These are phyloP conservation scores for Drosophila pachea DNA, from an alignment of 1,140 invertebrate genomes.

Conservation along the genomic window DNA sequence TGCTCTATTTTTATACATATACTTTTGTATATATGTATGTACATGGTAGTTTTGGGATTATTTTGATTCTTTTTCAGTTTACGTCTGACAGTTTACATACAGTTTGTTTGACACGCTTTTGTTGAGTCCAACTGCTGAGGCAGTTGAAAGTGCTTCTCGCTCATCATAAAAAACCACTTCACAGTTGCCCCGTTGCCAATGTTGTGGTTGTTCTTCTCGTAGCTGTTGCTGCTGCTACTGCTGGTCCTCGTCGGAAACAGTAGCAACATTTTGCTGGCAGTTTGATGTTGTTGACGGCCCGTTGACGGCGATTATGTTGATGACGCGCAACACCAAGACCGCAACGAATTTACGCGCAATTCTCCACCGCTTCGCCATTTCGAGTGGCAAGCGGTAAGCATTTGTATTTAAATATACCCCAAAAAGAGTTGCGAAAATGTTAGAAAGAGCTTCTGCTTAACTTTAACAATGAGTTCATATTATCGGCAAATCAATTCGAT, in stretches of 20 bases:
- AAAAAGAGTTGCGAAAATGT: slow-evolving; percentile 44
- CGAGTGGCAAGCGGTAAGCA: slow-evolving; percentile 57
- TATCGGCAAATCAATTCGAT: too few relatives aligned
- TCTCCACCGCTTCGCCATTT: slow-evolving; percentile 58
- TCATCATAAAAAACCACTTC: slow-evolving; percentile 69
- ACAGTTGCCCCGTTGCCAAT: slow-evolving; percentile 52
- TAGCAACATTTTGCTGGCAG: slow-evolving; percentile 74
- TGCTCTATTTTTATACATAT: slow-evolving; percentile 9
- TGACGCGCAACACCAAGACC: slow-evolving; percentile 66
- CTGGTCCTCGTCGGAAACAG: slow-evolving; percentile 63
- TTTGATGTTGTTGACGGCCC: slow-evolving; percentile 75
- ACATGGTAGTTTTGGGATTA: neutral
- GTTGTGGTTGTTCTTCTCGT: slow-evolving; percentile 36
- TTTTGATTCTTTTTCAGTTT: neutral
- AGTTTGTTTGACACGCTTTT: slow-evolving; percentile 58
- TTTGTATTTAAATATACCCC: slow-evolving; percentile 59
- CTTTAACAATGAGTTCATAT: too few relatives aligned
- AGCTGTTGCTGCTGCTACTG: slow-evolving; percentile 32
- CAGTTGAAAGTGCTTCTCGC: slow-evolving; percentile 57
- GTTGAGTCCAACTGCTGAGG: slow-evolving; percentile 38
- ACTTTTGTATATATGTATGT: neutral
- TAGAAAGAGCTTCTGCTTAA: slow-evolving; percentile 16
- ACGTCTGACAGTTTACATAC: slow-evolving; percentile 37
- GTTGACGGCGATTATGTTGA: slow-evolving; percentile 77
- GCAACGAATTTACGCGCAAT: slow-evolving; percentile 77